Evolutionary conservation across 2,888 invertebrate species (phyloP), one percentile per base, ranked within the genome.

Genomic region (Rotaria sp.): DNA sequence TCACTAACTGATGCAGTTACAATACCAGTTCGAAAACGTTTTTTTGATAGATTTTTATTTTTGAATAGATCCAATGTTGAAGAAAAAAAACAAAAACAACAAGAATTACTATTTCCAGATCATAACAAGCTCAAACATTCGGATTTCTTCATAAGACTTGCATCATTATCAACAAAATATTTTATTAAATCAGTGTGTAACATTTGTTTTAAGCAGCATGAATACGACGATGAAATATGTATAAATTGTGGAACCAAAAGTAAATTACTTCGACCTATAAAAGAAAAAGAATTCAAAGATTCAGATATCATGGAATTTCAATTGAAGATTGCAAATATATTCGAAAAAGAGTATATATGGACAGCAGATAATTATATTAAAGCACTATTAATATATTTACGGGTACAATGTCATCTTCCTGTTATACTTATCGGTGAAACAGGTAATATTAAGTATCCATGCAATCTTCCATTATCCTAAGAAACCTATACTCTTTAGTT

Each of bases 391-490:
- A 90, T 90, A 24, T 89, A 89, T 88, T 89, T 90, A 89, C 88
- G 90, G 85, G 90, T 90, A 88, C 89, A 89, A 86, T 90, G 90
- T 88, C 88, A 89, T 84, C 90, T 90, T 85, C 90, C 90, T 59
- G 90, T 90, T n/a, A 89, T 90, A 45, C 88, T 90, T n/a, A 90
- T 90, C 90, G 90, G 90, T 48, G 90, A 90, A 87, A 90, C 90
- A 13, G 90, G 90, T 15, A 48, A 48, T 48, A 48, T 48, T 48
- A 13, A 2, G 1, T 15, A 11, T 45, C 11, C 11, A 45, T 45
- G 45, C 5, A 45, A 45, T 45, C 11, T 45, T 45, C 45, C 11
- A 45, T 45, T 11, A 45, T 45, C 11, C 45, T 8, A 5, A 11
- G 45, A 45, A 11, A 45, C 45, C 5, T 45, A 8, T 5, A 8